Evolutionary conservation across 2,888 invertebrate genomes (phyloP).

Genomic region (Spisula subtruncata): DNA sequence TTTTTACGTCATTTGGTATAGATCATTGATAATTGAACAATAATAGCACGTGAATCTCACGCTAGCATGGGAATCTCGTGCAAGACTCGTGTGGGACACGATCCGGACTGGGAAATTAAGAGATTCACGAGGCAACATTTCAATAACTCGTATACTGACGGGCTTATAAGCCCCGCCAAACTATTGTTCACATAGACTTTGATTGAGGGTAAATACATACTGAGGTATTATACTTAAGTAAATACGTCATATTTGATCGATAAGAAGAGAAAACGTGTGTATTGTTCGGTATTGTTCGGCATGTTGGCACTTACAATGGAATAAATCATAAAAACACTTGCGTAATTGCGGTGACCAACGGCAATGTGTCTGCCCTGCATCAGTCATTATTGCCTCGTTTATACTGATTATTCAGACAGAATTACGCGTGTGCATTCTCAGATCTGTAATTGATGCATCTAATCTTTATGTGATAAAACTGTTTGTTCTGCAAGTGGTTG

Average conservation of each 20-base stretch:
- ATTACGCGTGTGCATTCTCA: neutral
- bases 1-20: constrained; percentile 39
- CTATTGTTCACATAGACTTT: neutral
- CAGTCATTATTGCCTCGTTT: constrained; percentile 10
- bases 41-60: constrained; percentile 3
- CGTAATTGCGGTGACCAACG: neutral
- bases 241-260: neutral
- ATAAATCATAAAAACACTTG: neutral
- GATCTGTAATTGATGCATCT: neutral
- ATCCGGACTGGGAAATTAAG: neutral
- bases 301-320: constrained; percentile 4
- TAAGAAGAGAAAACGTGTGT: neutral
- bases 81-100: neutral
- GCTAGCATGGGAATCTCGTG: neutral
- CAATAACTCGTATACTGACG: constrained; percentile 21
- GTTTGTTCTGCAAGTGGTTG: neutral
- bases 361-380: neutral
- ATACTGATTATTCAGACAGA: neutral
- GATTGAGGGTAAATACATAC: neutral
- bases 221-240: neutral
- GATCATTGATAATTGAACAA: constrained; percentile 39
- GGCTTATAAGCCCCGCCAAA: constrained; percentile 2
- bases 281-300: constrained; percentile 5
- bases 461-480: neutral
- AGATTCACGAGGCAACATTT: neutral